Percentiles rank a stretch among this genome's conserved stretches.
Conservation (phyloP, 2,888 invertebrate species). For the Macrosiphum euphorbiae region DNA sequence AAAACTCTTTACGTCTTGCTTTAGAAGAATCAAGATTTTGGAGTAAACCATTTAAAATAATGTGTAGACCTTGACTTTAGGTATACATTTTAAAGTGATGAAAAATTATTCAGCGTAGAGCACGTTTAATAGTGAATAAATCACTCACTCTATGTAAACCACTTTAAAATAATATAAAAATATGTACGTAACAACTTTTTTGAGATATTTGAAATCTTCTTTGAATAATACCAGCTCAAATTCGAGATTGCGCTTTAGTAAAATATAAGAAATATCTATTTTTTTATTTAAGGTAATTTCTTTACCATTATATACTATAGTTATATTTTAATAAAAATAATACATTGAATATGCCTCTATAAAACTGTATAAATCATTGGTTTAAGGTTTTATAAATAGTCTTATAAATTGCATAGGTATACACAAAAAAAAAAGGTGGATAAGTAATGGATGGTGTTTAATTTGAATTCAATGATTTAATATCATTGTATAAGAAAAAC, state of each 20-base stretch:
- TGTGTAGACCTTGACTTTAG: background rate
- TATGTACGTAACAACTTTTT: background rate
- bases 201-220: background rate
- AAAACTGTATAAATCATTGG: background rate
- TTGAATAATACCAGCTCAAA: background rate
- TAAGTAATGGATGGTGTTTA: too few species aligned
- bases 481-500: too few species aligned
- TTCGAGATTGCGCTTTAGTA: background rate
- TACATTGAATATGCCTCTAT: background rate
- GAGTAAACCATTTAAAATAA: background rate
- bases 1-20: background rate
- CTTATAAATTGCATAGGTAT: background rate
- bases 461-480: too few species aligned
- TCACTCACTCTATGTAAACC: background rate
- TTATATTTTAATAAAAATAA: background rate
- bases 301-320: background rate
- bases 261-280: background rate
- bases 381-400: background rate
- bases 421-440: background rate
- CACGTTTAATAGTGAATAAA: background rate
- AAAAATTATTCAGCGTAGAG: background rate
- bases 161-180: constrained; percentile 17
- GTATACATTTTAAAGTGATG: background rate
- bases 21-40: background rate
- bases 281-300: background rate